Evolutionary conservation across 2,888 invertebrate genomes (phyloP).

Genomic region (Amblyjoppa proteus): DNA sequence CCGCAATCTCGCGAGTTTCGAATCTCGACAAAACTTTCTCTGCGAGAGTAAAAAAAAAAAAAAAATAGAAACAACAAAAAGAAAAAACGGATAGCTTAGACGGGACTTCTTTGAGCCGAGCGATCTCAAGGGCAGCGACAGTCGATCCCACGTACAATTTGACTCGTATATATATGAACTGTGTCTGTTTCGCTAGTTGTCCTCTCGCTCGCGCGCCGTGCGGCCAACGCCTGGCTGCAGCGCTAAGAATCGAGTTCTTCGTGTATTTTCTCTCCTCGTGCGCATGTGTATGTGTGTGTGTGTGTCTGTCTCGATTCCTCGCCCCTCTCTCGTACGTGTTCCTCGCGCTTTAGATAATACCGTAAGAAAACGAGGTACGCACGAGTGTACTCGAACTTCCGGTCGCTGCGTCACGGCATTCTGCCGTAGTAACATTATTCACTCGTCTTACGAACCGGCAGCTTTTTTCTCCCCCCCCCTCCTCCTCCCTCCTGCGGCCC

Average conservation of each 20-base stretch:
- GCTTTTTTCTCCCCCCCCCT: background rate
- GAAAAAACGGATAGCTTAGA: constrained; percentile 3
- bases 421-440: constrained; percentile 6
- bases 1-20: background rate
- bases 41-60: background rate
- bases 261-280: constrained; percentile 1
- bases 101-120: constrained; percentile 18
- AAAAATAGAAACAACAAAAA: no score
- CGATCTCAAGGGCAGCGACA: constrained; percentile 42
- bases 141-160: constrained; percentile 74
- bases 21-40: background rate
- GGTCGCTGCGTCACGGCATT: constrained; percentile 46
- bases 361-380: constrained; percentile 29
- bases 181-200: constrained; percentile 18
- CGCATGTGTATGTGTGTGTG: no score
- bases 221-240: constrained; percentile 30
- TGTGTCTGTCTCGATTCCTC: constrained; percentile 1
- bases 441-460: constrained; percentile 30
- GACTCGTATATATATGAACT: constrained; percentile 40
- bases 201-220: constrained; percentile 17
- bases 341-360: constrained; percentile 19
- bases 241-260: constrained; percentile 21
- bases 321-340: background rate
- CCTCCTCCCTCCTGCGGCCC: background rate
- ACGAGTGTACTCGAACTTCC: constrained; percentile 26